Percentiles rank a stretch among this genome's conserved stretches.
Conservation (phyloP, 35 echinoderm and acorn worm genomes). For the Apostichopus californicus region DNA sequence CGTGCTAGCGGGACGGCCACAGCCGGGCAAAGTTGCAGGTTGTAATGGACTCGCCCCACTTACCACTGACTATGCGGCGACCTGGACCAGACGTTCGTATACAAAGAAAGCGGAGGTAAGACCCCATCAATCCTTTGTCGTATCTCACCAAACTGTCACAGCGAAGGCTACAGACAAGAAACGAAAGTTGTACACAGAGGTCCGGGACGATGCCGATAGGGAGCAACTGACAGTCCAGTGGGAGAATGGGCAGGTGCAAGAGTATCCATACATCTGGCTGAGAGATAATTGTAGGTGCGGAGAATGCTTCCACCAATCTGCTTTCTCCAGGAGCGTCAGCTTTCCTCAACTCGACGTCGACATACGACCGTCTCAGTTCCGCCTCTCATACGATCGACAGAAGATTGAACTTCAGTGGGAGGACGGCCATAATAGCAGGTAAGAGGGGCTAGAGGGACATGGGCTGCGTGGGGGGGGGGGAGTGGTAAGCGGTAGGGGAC, state of each 20-base stretch:
- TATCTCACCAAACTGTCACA: conserved; percentile 18
- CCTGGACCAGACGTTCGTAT: conserved; percentile 17
- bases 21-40: neutral
- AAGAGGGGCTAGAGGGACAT: neutral
- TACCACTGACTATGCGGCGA: neutral
- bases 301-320: conserved; percentile 63
- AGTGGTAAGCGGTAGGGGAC: neutral
- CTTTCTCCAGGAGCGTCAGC: conserved; percentile 57
- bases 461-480: neutral
- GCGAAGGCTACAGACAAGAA: neutral
- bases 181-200: neutral
- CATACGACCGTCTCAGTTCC: conserved; percentile 37
- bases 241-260: conserved; percentile 48
- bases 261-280: conserved; percentile 87
- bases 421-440: conserved; percentile 72
- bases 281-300: conserved; percentile 88
- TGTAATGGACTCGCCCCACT: neutral
- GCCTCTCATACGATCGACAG: conserved; percentile 38
- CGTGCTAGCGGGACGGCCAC: too few species aligned
- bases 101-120: neutral
- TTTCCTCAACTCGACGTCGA: conserved; percentile 70
- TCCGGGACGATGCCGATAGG: neutral
- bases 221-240: conserved; percentile 54
- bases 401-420: conserved; percentile 64
- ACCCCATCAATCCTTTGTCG: conserved; percentile 13